Base-by-base conservation (phyloP, 2,888 invertebrate genomes). In the Cartodere bifasciata region DNA sequence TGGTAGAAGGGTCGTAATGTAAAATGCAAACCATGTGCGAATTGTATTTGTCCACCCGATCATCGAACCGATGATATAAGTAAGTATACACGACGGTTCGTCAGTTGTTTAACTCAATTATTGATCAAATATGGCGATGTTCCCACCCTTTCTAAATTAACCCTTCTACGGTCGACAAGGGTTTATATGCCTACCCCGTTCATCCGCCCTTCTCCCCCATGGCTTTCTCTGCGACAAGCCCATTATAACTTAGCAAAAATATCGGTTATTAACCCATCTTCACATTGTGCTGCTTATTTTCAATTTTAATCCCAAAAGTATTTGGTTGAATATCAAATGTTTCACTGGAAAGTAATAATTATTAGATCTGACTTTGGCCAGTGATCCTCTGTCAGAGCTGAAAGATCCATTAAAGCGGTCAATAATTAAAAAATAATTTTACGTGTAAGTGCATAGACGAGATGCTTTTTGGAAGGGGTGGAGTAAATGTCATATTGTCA, bases 121-220 rank as follows among this genome's bases (percentile, higher is more conserved):
- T 60, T 58, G 60, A 60, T 60, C 56, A 60, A 60, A 60, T 58
- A 60, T 60, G 59, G 59, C 60, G 57, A 52, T 49, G 53, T 55
- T 55, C 56, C 56, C 56, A 55, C 56, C 58, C 56, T 52, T 54
- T 55, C 54, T 55, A 45, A 50, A 53, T 58, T 56, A 60, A 58
- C 58, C 60, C 58, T 58, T 60, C 58, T 49, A 52, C 54, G 50
- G 54, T n/a, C n/a, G n/a, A n/a, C 51, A 50, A 58, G 56, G 57
- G 57, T 55, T 49, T 57, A 58, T 56, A 56, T 56, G 53, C 57
- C 52, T 53, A 55, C 56, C 56, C 55, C n/a, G n/a, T n/a, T n/a
- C n/a, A n/a, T n/a, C n/a, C n/a, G 28, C 35, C 35, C 35, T 35
- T 34, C 23, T 28, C 30, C 52, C 50, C 49, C 56, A 57, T 56